Base-by-base conservation (phyloP, 2,113 vertebrate genomes). In the Aegithalos caudatus region DNA sequence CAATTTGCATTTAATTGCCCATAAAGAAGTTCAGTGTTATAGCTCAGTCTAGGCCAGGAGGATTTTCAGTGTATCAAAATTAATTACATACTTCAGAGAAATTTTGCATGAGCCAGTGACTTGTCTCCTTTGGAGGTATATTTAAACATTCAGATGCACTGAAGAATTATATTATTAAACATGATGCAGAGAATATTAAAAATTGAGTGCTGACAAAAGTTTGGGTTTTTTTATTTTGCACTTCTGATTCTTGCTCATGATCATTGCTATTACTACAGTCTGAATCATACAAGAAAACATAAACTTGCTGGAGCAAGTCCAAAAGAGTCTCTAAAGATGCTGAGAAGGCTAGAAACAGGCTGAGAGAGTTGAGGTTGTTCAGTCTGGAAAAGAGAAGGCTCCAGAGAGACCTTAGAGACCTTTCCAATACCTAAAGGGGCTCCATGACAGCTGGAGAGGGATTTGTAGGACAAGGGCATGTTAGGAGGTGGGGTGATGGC, bases 161-260 rank as follows among this genome's bases (percentile, higher is more conserved):
- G 47, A 37, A 90, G 79, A 95, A 95, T 82, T 91, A 51, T 45
- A 70, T 91, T 94, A 88, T 73, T 70, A 74, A 95, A 53, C 0
- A 4, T 66, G n/a, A 27, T 73, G 58, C 33, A n/a, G 25, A 74
- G 84, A 64, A 62, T 84, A 94, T 64, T 87, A 88, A 90, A 96
- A 94, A 60, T 6, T 7, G 20, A 65, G 71, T 84, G 23, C 40
- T 70, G 65, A 83, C 21, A 11, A 42, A 93, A 38, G 15, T 70
- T 91, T 93, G 92, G 35, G 15, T 70, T 91, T 93, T 40, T 89
- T 92, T 94, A 64, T 23, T 88, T 95, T 94, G 56, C 53, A 51
- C 19, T 86, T 65, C 31, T 80, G 85, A 91, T 95, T 92, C 72
- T 80, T 60, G 73, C 44, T 95, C 78, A 69, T 78, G 28, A 88